Evolutionary conservation across 2,888 invertebrate species (phyloP).

Genomic region (Tineola bisselliella): DNA sequence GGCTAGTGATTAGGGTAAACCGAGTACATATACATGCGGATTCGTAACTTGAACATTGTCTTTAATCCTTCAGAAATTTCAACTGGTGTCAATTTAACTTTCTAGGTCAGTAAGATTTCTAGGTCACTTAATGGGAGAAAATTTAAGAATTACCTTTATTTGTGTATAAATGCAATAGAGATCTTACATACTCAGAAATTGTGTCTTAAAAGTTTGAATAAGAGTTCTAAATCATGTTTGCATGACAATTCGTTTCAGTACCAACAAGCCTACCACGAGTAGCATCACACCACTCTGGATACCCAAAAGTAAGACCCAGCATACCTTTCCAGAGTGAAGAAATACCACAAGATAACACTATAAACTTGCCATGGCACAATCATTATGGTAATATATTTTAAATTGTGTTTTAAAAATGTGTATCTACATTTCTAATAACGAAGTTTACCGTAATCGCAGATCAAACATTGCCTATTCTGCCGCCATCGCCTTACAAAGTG

Average conservation of each 20-base stretch:
- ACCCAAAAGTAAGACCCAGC: slow-evolving; percentile 42
- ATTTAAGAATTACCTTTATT: too few species aligned
- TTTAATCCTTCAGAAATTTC: too few species aligned
- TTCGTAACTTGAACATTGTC: too few species aligned
- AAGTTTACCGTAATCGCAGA: neutral
- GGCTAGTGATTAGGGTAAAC: slow-evolving; percentile 13
- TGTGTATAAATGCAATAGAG: too few species aligned
- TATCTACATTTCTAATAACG: neutral
- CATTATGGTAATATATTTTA: slow-evolving; percentile 1
- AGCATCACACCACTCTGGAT: slow-evolving; percentile 26
- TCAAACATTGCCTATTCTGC: slow-evolving; percentile 36
- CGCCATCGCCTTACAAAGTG: slow-evolving; percentile 58
- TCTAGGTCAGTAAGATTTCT: too few species aligned
- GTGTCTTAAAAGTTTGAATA: too few species aligned
- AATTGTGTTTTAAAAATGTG: neutral
- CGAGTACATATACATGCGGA: too few species aligned
- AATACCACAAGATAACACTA: slow-evolving; percentile 25
- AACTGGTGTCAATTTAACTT: too few species aligned
- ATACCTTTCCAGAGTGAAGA: slow-evolving; percentile 51
- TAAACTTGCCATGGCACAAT: slow-evolving; percentile 29
- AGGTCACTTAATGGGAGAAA: too few species aligned
- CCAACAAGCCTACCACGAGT: neutral
- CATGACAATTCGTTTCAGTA: too few species aligned
- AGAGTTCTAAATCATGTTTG: too few species aligned
- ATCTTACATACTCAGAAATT: too few species aligned